These are phyloP conservation scores for Philereme transversata DNA, from an alignment of 2,888 invertebrate genomes.

Conservation along the genomic window DNA sequence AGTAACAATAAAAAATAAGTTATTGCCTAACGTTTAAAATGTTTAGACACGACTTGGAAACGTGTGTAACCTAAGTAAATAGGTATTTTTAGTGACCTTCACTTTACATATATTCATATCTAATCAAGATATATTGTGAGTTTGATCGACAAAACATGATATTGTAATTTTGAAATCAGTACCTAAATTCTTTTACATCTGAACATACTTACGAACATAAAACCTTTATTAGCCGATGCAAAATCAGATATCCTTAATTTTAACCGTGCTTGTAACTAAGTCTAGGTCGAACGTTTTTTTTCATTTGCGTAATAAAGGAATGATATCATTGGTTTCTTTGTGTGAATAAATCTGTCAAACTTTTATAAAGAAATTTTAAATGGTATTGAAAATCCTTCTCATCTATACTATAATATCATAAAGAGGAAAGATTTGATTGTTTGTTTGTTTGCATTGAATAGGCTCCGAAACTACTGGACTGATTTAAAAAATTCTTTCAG, in stretches of 20 bases:
- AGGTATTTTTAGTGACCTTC: neutral
- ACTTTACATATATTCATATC: neutral
- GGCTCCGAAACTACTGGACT: no score
- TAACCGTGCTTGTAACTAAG: conserved; percentile 26
- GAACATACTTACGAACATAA: no score
- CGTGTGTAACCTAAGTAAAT: neutral
- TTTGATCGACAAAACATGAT: neutral
- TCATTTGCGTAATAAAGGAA: conserved; percentile 17
- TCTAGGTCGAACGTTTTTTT: conserved; percentile 27
- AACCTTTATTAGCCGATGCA: neutral
- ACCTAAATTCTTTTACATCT: neutral
- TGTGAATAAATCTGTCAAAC: conserved; percentile 4
- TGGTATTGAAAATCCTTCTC: no score
- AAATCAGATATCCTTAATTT: conserved; percentile 27
- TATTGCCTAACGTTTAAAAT: no score
- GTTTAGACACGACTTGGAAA: no score
- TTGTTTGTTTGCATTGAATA: no score
- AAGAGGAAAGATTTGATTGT: no score
- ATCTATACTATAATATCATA: no score
- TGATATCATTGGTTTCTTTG: conserved; percentile 14
- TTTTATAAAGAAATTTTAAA: no score
- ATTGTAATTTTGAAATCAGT: neutral
- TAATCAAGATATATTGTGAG: neutral
- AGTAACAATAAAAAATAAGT: no score
- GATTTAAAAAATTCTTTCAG: no score